A percentile compares a stretch with the other conserved stretches of the same genome.
Conservation (phyloP, 1,140 invertebrate genomes). For the Pectinophora gossypiella region DNA sequence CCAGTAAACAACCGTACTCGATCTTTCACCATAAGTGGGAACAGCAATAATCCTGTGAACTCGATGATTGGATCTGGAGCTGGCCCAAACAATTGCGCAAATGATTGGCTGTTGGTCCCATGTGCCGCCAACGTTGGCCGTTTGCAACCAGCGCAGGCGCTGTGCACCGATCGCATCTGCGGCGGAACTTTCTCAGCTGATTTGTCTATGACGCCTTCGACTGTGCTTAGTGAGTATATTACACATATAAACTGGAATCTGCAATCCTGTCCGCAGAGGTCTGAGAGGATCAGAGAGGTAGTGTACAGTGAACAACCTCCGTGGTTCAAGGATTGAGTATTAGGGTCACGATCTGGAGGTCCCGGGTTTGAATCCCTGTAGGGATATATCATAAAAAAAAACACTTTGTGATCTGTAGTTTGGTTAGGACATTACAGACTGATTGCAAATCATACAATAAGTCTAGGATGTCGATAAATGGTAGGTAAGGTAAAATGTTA, state of each 20-base stretch:
- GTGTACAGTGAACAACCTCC: no score
- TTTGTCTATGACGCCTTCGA: constrained; percentile 74
- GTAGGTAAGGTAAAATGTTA: no score
- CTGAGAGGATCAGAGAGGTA: no score
- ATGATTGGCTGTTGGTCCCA: constrained; percentile 87
- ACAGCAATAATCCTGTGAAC: constrained; percentile 80
- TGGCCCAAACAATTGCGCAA: constrained; percentile 78
- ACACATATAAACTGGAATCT: neutral
- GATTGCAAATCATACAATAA: no score
- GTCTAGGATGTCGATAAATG: no score
- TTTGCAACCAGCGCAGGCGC: constrained; percentile 67
- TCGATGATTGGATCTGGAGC: constrained; percentile 80
- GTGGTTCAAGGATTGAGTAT: no score
- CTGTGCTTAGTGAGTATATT: constrained; percentile 79
- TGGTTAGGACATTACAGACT: no score
- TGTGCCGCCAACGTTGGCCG: constrained; percentile 82
- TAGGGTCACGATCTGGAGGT: no score
- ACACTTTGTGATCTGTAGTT: no score
- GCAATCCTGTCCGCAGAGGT: no score
- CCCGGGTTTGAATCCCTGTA: no score
- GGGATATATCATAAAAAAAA: no score
- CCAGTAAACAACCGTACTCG: constrained; percentile 79
- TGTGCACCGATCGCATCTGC: constrained; percentile 83
- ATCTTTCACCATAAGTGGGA: constrained; percentile 84
- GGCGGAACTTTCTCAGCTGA: constrained; percentile 83